These are phyloP conservation scores for Ptilonorhynchus violaceus DNA, from an alignment of 2,113 vertebrate genomes.

Conservation along the genomic window DNA sequence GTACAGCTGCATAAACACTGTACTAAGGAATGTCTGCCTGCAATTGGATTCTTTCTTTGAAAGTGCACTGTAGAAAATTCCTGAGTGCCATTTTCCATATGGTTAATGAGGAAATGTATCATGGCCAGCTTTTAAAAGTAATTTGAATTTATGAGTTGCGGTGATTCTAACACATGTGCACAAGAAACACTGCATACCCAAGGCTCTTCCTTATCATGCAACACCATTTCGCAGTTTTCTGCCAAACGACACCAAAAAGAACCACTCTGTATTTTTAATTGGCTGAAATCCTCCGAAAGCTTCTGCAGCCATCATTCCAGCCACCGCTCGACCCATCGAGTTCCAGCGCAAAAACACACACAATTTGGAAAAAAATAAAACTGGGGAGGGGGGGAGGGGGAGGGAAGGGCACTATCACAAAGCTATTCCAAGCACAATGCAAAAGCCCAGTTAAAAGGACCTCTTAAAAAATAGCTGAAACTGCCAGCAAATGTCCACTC, in stretches of 20 bases:
- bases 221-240: constrained; percentile 67
- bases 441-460: neutral
- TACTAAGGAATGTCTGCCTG: constrained; percentile 88
- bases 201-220: constrained; percentile 76
- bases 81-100: constrained; percentile 90
- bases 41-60: constrained; percentile 90
- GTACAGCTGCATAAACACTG: constrained; percentile 97
- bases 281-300: constrained; percentile 66
- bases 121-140: constrained; percentile 84
- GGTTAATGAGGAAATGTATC: constrained; percentile 86
- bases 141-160: constrained; percentile 79
- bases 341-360: neutral
- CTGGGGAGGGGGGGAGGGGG: neutral
- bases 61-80: constrained; percentile 83
- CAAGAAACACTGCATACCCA: constrained; percentile 63
- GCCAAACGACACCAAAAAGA: constrained; percentile 72
- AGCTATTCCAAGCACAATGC: neutral
- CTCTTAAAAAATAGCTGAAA: neutral
- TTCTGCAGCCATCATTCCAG: constrained; percentile 36
- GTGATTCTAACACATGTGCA: constrained; percentile 76
- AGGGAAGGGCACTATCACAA: neutral
- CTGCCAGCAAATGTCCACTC: neutral
- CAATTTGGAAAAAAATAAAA: neutral
- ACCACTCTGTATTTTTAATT: constrained; percentile 69
- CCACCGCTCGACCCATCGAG: neutral